Evolutionary conservation across 2,113 vertebrate genomes (phyloP).

Genomic region (Otocyon megalotis): DNA sequence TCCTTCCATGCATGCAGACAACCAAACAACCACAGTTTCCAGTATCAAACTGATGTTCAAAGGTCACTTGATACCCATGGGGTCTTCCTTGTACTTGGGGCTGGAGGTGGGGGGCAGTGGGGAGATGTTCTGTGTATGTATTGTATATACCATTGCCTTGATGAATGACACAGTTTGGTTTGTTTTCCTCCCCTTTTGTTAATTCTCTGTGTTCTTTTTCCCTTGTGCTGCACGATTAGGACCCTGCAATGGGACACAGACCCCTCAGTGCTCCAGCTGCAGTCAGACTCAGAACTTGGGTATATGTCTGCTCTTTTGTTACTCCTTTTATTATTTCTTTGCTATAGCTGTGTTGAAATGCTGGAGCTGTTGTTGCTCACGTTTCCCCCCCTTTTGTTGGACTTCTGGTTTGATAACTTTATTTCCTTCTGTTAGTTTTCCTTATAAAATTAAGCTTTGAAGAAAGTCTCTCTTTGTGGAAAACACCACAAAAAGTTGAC

Average conservation of each 20-base stretch:
- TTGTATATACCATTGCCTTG: slow-evolving; percentile 79
- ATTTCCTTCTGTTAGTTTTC: slow-evolving; percentile 76
- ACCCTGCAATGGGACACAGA: slow-evolving; percentile 99
- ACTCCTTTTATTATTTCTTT: slow-evolving; percentile 79
- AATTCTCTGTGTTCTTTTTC: slow-evolving; percentile 91
- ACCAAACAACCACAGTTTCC: background rate
- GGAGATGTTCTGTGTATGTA: slow-evolving; percentile 75
- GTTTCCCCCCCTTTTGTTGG: slow-evolving; percentile 57
- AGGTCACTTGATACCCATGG: background rate
- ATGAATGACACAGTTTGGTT: slow-evolving; percentile 72
- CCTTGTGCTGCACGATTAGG: slow-evolving; percentile 92
- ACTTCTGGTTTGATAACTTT: slow-evolving; percentile 70
- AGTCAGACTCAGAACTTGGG: slow-evolving; percentile 98
- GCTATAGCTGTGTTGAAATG: slow-evolving; percentile 82
- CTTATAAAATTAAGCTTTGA: slow-evolving; percentile 64
- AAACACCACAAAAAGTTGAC: slow-evolving; percentile 75
- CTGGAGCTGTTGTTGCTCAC: slow-evolving; percentile 57
- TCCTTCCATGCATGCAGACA: background rate
- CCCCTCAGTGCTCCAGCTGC: slow-evolving; percentile 99
- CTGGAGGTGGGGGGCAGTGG: background rate
- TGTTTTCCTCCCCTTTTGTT: slow-evolving; percentile 86
- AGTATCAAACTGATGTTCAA: background rate
- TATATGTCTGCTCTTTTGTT: slow-evolving; percentile 90
- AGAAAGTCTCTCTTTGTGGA: slow-evolving; percentile 78
- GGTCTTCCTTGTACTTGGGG: slow-evolving; percentile 66